Evolutionary conservation across 2,113 vertebrate species (phyloP), one percentile per base, ranked within the genome.

Genomic region (Merops nubicus): DNA sequence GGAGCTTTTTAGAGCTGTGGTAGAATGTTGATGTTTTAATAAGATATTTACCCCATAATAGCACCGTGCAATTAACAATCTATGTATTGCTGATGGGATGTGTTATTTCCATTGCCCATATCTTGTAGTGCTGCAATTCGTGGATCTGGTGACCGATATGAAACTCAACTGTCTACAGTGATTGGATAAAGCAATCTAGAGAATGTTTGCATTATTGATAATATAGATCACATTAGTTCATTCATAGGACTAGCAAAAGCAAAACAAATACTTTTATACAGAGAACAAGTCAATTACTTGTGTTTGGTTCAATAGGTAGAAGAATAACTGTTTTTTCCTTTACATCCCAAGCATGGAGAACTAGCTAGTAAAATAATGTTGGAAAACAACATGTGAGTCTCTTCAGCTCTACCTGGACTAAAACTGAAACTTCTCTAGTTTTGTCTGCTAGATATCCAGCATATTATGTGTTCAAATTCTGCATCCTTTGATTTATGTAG

Each of bases 171-270:
- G n/a, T n/a, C n/a, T n/a, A n/a, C 26, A 54, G 21, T 36, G 47
- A 80, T 19, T 56, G 34, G 51, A 64, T 89, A 88, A 94, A 86
- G 62, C 29, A 85, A 70, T 78, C 75, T 45, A 36, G 62, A 89
- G 59, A 78, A 79, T 43, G 43, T 74, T 92, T 91, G 56, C 60
- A 53, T 92, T 91, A 88, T 91, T 89, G 80, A 51, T 82, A 89
- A 75, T 43, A 59, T 22, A n/a, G 62, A 90, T 79, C 23, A 42
- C 29, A 15, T 83, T 85, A 78, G 48, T 86, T 94, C 48, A 33
- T 86, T 94, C 48, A 33, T 11, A 53, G 53, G 48, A n/a, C 33
- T 62, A 92, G 28, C 16, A 88, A 94, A 89, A 83, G 29, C 38
- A 82, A 91, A 88, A 82, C 29, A 94, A 88, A 87, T 70, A 64